Conservation (phyloP, 2,888 invertebrate genomes). For the Lampropteryx suffumata region DNA sequence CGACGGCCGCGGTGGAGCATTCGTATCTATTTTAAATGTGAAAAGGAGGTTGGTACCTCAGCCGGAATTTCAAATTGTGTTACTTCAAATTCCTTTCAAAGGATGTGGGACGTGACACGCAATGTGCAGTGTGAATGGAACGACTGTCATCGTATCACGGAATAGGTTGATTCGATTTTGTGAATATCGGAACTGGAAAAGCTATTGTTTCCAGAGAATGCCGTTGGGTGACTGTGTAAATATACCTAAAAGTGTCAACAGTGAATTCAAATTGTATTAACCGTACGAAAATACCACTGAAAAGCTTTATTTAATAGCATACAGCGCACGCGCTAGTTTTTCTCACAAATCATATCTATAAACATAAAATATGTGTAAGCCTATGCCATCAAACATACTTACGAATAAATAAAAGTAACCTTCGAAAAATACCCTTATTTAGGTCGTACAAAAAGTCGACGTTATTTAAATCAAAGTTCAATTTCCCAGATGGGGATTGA, state of each 20-base stretch:
- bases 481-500: conserved; percentile 43
- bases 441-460: conserved; percentile 2
- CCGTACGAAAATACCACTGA: not conserved
- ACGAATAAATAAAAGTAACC: not conserved
- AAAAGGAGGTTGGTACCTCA: conserved; percentile 31
- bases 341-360: no score
- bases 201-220: conserved; percentile 5
- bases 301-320: not conserved
- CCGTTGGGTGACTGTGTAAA: not conserved
- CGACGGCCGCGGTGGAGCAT: conserved; percentile 31
- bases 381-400: no score
- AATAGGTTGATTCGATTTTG: conserved; percentile 6
- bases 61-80: conserved; percentile 35
- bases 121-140: conserved; percentile 25
- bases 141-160: conserved; percentile 11
- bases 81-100: conserved; percentile 30
- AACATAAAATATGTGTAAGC: no score
- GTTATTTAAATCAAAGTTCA: conserved; percentile 32
- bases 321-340: no score
- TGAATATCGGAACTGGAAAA: conserved; percentile 4
- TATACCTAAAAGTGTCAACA: conserved; percentile 1
- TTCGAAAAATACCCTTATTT: conserved; percentile 8
- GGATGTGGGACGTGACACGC: conserved; percentile 28
- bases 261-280: not conserved
- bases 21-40: conserved; percentile 40